Evolutionary conservation across 2,797 vertebrate genomes (phyloP).

Genomic region (Clarias pachynema): DNA sequence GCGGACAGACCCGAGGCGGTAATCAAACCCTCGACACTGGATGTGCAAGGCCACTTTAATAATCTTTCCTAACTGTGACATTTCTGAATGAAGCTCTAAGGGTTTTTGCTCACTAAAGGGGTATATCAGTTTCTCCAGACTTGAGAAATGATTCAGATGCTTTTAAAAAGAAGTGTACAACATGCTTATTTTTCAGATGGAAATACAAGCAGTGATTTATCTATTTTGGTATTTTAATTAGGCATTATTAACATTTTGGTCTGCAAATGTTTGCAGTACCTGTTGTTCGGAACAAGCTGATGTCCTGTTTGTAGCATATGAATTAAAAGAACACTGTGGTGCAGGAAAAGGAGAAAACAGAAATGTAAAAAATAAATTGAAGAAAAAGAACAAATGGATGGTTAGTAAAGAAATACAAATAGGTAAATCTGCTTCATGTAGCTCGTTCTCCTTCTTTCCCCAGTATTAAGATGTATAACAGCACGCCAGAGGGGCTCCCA

Average conservation of each 20-base stretch:
- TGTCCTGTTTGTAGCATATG: conserved; percentile 34
- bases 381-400: background rate
- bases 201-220: conserved; percentile 7
- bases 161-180: background rate
- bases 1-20: too few species aligned
- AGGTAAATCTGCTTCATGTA: conserved; percentile 42
- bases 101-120: background rate
- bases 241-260: conserved; percentile 9
- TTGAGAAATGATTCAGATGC: background rate
- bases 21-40: too few species aligned
- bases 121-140: background rate
- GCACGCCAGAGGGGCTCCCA: conserved; percentile 53
- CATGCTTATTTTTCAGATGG: background rate
- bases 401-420: conserved; percentile 22
- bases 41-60: background rate
- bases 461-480: conserved; percentile 55
- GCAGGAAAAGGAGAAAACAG: conserved; percentile 1
- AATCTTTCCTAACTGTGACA: background rate
- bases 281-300: conserved; percentile 6
- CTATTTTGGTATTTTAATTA: conserved; percentile 19
- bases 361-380: background rate
- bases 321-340: conserved; percentile 12
- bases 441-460: conserved; percentile 12
- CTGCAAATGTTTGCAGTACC: background rate
- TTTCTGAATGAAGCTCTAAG: background rate